Evolutionary conservation across 2,113 vertebrate species (phyloP).

Genomic region (Hippocampus mohnikei): DNA sequence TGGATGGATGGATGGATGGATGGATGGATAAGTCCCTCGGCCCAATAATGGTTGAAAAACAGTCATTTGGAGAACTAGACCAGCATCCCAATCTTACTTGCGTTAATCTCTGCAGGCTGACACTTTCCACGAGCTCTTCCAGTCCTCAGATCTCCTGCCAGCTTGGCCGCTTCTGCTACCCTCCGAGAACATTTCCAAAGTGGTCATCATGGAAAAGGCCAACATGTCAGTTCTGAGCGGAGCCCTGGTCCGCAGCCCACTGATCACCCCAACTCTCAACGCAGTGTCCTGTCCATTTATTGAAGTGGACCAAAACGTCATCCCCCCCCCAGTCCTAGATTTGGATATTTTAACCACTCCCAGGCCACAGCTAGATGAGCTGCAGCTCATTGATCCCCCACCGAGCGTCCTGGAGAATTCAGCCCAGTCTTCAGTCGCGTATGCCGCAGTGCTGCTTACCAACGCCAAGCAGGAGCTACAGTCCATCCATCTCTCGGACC

Average conservation of each 20-base stretch:
- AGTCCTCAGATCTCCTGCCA: constrained; percentile 66
- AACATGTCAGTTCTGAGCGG: constrained; percentile 39
- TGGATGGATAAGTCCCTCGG: no score
- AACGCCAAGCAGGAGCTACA: constrained; percentile 34
- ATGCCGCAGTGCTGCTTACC: constrained; percentile 70
- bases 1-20: no score
- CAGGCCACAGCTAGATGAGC: neutral
- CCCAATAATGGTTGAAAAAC: neutral
- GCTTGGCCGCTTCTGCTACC: constrained; percentile 82
- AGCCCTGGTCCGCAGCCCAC: constrained; percentile 29
- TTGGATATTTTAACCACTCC: constrained; percentile 28
- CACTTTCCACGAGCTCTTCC: constrained; percentile 82
- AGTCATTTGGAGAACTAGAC: neutral
- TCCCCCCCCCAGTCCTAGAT: constrained; percentile 33
- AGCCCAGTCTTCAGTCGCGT: constrained; percentile 73
- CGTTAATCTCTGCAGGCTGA: constrained; percentile 74
- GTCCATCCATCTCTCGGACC: constrained; percentile 36
- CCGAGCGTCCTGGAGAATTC: constrained; percentile 38
- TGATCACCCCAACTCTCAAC: constrained; percentile 11
- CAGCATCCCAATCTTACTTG: no score
- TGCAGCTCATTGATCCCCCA: neutral
- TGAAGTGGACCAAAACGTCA: constrained; percentile 12
- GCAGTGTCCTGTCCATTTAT: constrained; percentile 1
- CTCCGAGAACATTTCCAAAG: constrained; percentile 79
- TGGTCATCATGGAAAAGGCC: constrained; percentile 73